Conservation (phyloP, 2,797 vertebrate species). For the Microctenopoma stevenorrisi region DNA sequence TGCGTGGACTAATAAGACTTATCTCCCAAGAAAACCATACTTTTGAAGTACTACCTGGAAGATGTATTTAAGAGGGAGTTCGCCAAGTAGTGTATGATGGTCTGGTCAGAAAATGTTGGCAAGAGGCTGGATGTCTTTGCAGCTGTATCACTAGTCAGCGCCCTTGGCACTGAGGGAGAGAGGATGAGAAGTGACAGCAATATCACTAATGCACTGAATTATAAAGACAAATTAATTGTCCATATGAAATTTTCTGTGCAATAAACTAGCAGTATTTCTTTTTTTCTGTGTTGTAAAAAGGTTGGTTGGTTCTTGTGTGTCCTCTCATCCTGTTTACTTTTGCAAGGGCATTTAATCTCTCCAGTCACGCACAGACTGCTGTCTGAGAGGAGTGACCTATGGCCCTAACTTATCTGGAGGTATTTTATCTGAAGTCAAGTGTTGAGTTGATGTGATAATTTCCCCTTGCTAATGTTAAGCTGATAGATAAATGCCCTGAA, state of each 20-base stretch:
- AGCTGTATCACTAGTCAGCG: no score
- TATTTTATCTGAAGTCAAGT: conserved; percentile 66
- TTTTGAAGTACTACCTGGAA: no score
- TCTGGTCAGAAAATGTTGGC: no score
- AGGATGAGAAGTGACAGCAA: not conserved
- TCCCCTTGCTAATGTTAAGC: conserved; percentile 52
- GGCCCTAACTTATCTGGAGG: conserved; percentile 49
- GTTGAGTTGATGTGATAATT: conserved; percentile 57
- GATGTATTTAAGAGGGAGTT: no score
- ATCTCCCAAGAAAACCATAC: no score
- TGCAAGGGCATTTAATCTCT: conserved; percentile 61
- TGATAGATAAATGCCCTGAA: conserved; percentile 65
- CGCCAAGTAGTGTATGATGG: no score
- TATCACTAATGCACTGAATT: not conserved
- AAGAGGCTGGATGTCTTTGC: not conserved
- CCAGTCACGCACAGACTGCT: conserved; percentile 44
- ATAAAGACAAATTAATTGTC: no score
- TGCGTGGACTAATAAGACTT: no score
- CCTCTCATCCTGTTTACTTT: conserved; percentile 61
- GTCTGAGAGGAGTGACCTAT: conserved; percentile 59
- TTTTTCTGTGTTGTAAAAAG: no score
- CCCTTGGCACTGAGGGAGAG: not conserved
- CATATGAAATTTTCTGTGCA: no score
- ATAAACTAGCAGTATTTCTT: no score
- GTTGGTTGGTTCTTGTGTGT: conserved; percentile 18